A percentile compares a stretch with the other conserved stretches of the same genome.
phyloP scores from a whole-genome alignment of 2,797 vertebrate species.

The Xenops minutus region DNA sequence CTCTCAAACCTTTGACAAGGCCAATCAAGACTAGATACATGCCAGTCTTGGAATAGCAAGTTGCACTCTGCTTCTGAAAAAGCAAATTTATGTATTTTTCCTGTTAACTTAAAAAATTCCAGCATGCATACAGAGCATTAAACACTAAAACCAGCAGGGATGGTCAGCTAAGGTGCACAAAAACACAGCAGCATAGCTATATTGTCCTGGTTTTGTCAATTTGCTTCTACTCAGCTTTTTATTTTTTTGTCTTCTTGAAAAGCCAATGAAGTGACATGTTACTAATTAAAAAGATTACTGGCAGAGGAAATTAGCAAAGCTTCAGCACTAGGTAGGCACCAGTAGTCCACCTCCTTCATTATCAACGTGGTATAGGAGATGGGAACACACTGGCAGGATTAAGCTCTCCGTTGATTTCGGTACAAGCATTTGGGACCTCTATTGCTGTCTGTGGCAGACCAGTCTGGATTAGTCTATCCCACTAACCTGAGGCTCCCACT shows the following conservation, averaged over 20 bases:
- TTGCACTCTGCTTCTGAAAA: not conserved
- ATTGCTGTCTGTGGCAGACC: not conserved
- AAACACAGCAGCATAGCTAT: not conserved
- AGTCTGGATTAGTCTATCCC: not conserved
- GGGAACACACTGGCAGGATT: not conserved
- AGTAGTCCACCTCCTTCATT: not conserved
- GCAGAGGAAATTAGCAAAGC: not conserved
- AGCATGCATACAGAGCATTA: not conserved
- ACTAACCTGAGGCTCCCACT: not conserved
- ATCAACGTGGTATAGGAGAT: not conserved
- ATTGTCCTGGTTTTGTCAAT: not conserved
- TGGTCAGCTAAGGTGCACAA: not conserved
- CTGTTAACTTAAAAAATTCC: not conserved
- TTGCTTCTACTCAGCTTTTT: not conserved
- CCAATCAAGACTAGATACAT: not conserved
- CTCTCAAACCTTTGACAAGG: not conserved
- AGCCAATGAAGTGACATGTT: rapidly evolving
- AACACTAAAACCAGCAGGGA: not conserved
- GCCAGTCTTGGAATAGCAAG: not conserved
- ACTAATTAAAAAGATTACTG: not conserved
- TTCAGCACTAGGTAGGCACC: not conserved
- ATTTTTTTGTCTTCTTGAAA: not conserved
- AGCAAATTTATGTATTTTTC: not conserved
- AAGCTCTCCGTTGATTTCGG: not conserved
- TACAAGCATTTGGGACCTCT: not conserved